Evolutionary conservation across 2,888 invertebrate species (phyloP).

Genomic region (Sinhomidia bicolor): DNA sequence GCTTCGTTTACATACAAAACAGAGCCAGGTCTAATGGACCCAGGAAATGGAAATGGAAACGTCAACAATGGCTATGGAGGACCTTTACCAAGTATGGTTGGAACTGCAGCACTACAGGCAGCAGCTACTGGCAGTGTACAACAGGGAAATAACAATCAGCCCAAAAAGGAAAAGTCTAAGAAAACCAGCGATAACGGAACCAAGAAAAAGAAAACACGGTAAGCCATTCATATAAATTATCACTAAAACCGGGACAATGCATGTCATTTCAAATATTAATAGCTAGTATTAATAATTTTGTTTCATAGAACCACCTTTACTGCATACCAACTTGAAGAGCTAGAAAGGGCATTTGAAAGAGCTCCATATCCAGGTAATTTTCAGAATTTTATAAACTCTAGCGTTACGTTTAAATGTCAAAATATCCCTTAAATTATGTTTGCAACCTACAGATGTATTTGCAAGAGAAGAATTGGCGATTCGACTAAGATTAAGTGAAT

Average conservation of each 20-base stretch:
- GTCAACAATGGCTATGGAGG: constrained; percentile 59
- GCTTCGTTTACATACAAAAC: constrained; percentile 76
- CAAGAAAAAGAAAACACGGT: constrained; percentile 97
- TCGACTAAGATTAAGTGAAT: constrained; percentile 93
- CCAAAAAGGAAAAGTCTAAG: constrained; percentile 82
- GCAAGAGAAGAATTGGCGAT: constrained; percentile 96
- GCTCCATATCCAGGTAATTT: constrained; percentile 90
- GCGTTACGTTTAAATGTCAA: no score
- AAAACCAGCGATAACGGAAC: constrained; percentile 92
- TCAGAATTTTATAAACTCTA: no score
- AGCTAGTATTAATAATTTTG: no score
- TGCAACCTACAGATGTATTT: constrained; percentile 94
- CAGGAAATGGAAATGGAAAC: constrained; percentile 55
- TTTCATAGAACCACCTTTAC: constrained; percentile 95
- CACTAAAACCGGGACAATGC: no score
- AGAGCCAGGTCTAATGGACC: constrained; percentile 73
- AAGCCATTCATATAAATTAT: constrained; percentile 68
- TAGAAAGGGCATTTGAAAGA: constrained; percentile 96
- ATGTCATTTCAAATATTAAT: no score
- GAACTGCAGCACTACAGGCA: constrained; percentile 62
- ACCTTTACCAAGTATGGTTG: constrained; percentile 60
- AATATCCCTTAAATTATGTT: no score
- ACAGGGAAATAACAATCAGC: constrained; percentile 52
- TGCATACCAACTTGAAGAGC: constrained; percentile 95
- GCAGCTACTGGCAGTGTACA: constrained; percentile 18